Evolutionary conservation across 64 coral and sea anemone species (phyloP), one percentile per base, ranked within the genome.

Genomic region (Pocillopora damicornis): DNA sequence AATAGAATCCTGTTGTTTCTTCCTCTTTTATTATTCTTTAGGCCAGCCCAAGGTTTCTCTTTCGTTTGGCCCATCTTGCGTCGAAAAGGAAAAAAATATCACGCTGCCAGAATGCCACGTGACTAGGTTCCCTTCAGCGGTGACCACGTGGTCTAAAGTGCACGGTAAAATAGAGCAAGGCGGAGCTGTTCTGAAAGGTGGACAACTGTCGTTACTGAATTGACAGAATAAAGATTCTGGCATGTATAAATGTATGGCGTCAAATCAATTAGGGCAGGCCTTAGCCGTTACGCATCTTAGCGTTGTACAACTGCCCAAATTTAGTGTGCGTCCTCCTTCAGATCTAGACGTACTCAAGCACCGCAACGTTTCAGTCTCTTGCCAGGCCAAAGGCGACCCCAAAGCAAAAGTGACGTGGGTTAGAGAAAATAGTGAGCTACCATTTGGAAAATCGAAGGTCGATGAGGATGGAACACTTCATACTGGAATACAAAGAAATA

Each of bases 71-170:
- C 93, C 85, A 59, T 75, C 74, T 2, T 94, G 91, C 42, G 86
- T 58, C 34, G 78, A 91, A 82, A 86, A 83, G 59, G 86, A 84
- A 0, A 88, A 74, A 13, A 86, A 88, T 34, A 57, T 91, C 58
- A 94, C 73, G 4, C 73, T 94, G 25, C 89, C 93, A 58, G 15
- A 74, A 15, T 94, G 93, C 73, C 89, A 78, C 63, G 83, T 91
- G 35, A 94, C 72, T 83, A 73, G 86, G 1, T 82, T 61, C 61
- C 93, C 93, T 11, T 22, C 83, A 63, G 82, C 93, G 1, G 58
- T 25, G 2, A 75, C 91, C 64, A 81, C 73, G 12, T 94, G 93
- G 93, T 34, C 38, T 38, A 94, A 94, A 80, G 25, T 83, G 9
- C 75, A 76, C 66, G 89, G 58, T 74, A 11, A 22, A 20, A 37